A percentile compares a stretch with the other conserved stretches of the same genome.
These are phyloP conservation scores for Hypanus sabinus DNA, from an alignment of 2,113 vertebrate genomes.

Conservation along the genomic window DNA sequence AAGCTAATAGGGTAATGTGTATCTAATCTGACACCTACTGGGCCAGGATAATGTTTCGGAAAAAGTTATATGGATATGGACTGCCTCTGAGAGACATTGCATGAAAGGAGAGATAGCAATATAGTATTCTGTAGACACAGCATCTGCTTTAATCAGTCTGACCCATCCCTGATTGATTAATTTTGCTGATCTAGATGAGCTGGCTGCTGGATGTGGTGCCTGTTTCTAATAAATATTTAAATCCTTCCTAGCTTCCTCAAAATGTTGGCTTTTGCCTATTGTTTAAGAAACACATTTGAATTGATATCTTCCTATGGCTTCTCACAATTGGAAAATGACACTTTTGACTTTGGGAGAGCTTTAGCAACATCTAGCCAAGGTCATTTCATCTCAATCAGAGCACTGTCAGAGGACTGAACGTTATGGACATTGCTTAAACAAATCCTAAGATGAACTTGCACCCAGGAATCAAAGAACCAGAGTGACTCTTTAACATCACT, in stretches of 20 bases:
- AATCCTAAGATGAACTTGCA: background rate
- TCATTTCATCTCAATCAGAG: slow-evolving; percentile 8
- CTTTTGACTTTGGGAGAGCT: slow-evolving; percentile 25
- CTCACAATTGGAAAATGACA: slow-evolving; percentile 16
- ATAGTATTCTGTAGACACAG: background rate
- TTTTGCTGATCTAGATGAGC: slow-evolving; percentile 26
- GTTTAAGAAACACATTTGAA: background rate
- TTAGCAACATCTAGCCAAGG: slow-evolving; percentile 2
- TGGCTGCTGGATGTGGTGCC: background rate
- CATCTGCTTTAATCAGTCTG: background rate
- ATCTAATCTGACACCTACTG: slow-evolving; percentile 70
- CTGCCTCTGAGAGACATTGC: slow-evolving; percentile 45
- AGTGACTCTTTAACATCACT: background rate
- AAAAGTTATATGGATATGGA: slow-evolving; percentile 51
- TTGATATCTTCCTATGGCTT: background rate
- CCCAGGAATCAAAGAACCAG: background rate
- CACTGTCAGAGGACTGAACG: background rate
- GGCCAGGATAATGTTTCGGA: slow-evolving; percentile 60
- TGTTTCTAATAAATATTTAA: slow-evolving; percentile 27
- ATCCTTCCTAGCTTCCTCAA: background rate
- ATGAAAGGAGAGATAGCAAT: slow-evolving; percentile 25
- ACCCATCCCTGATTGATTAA: slow-evolving; percentile 26
- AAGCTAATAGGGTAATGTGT: slow-evolving; percentile 58
- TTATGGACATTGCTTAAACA: background rate
- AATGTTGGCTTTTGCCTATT: slow-evolving; percentile 14